Base-by-base conservation (phyloP, 2,113 vertebrate genomes). In the Ploceus nigricollis region DNA sequence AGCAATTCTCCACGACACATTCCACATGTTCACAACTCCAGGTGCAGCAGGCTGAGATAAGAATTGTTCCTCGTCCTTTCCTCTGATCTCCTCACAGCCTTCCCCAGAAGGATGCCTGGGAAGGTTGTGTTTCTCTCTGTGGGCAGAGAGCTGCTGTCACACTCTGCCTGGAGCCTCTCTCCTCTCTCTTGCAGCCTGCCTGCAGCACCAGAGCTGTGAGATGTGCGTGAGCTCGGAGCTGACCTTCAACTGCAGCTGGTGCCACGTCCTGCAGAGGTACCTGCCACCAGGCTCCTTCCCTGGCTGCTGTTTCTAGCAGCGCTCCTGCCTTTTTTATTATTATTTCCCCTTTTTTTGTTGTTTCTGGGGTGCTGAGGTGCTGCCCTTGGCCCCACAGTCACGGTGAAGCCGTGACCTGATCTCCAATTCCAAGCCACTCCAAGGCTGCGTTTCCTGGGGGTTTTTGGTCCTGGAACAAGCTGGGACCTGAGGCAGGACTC, bases 251-350 rank as follows among this genome's bases (percentile, higher is more conserved):
- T 99, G 99, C 70, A 99, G 98, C 88, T 99, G 99, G 99, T 99
- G 99, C 84, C 99, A 99, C 48, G 98, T 98, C 48, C 98, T 99
- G 77, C 99, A 99, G 93, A 99, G 99, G 99, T 99, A 97, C 17
- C 31, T 66, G 83, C 13, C 33, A 14, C 11, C 47, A 7, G 45
- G 21, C 64, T 21, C 47, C 69, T 28, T 45, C 22, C 56, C 79
- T 27, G 35, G 3, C 27, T 11, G 4, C 27, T 11, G 70, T 17
- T 24, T 33, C 15, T 7, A 1, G 20, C 20, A 5, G 19, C 3
- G 6, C 3, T n/a, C 15, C 37, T 54, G 79, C 4, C 5, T 1
- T 28, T 58, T 75, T 78, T 17, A 8, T 19, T 20, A 4, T 13
- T 17, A 4, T 45, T 80, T 72, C 28, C 30, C 7, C 11, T 1